These are phyloP conservation scores for Diplodus sargus DNA, from an alignment of 2,797 vertebrate genomes.

Conservation along the genomic window DNA sequence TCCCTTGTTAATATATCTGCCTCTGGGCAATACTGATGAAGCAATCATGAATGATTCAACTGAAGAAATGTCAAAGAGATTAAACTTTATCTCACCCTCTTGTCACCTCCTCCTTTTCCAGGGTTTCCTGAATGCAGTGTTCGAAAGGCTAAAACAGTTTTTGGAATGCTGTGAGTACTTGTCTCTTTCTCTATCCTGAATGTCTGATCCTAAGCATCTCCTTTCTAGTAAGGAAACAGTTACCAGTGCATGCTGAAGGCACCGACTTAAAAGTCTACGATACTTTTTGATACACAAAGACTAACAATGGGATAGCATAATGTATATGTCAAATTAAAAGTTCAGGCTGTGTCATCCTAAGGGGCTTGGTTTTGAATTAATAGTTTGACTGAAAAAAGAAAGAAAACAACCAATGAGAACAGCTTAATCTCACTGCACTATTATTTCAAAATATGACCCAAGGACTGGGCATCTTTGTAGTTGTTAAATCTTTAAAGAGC, in stretches of 20 bases:
- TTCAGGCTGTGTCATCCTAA: conserved; percentile 13
- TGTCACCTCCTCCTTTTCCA: conserved; percentile 79
- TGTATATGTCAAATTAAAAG: conserved; percentile 33
- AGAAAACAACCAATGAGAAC: not conserved
- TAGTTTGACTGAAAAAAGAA: not conserved
- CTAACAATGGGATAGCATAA: conserved; percentile 15
- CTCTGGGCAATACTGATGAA: conserved; percentile 46
- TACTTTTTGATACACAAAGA: conserved; percentile 8
- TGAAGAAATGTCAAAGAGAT: conserved; percentile 61
- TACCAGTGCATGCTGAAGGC: conserved; percentile 20
- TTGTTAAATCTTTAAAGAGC: not conserved
- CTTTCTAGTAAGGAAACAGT: conserved; percentile 39
- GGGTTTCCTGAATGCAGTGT: conserved; percentile 94
- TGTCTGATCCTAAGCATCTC: conserved; percentile 42
- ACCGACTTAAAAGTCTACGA: conserved; percentile 19
- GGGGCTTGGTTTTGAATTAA: conserved; percentile 14
- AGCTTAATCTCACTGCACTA: not conserved
- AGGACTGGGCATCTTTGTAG: not conserved
- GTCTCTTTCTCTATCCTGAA: conserved; percentile 37
- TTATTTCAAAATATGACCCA: not conserved
- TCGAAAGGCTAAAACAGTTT: conserved; percentile 96
- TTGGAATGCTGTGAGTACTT: conserved; percentile 95
- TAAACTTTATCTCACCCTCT: conserved; percentile 58
- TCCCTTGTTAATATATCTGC: conserved; percentile 46
- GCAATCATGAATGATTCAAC: conserved; percentile 57